Evolutionary conservation across 2,797 vertebrate genomes (phyloP).

Genomic region (Masticophis lateralis): DNA sequence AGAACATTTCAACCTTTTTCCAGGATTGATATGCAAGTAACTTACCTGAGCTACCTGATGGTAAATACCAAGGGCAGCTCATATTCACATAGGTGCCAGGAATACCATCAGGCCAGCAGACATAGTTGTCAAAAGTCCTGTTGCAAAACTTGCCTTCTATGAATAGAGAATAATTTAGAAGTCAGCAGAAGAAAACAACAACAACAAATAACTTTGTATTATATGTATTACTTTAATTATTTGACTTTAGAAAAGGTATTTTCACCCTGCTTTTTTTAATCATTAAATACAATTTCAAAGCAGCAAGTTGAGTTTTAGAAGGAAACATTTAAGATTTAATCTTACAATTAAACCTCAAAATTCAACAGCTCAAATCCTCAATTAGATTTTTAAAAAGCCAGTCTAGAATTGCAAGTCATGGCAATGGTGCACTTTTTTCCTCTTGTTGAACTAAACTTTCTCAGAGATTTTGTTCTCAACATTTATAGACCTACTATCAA

Average conservation of each 20-base stretch:
- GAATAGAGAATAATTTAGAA: slow-evolving; percentile 8
- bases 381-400: neutral
- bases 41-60: slow-evolving; percentile 75
- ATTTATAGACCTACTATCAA: neutral
- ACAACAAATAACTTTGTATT: neutral
- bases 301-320: neutral
- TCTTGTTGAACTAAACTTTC: neutral
- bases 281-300: neutral
- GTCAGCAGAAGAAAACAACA: slow-evolving; percentile 1
- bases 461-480: neutral
- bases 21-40: neutral
- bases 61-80: slow-evolving; percentile 81
- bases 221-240: neutral
- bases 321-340: neutral
- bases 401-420: neutral
- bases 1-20: neutral
- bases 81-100: slow-evolving; percentile 77
- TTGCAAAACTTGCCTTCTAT: slow-evolving; percentile 76
- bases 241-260: neutral
- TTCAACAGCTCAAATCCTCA: neutral
- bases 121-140: slow-evolving; percentile 76
- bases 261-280: neutral
- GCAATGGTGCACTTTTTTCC: neutral
- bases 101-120: slow-evolving; percentile 77
- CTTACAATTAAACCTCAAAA: neutral